phyloP scores from a whole-genome alignment of 2,113 vertebrate genomes.

The Centropristis striata region DNA sequence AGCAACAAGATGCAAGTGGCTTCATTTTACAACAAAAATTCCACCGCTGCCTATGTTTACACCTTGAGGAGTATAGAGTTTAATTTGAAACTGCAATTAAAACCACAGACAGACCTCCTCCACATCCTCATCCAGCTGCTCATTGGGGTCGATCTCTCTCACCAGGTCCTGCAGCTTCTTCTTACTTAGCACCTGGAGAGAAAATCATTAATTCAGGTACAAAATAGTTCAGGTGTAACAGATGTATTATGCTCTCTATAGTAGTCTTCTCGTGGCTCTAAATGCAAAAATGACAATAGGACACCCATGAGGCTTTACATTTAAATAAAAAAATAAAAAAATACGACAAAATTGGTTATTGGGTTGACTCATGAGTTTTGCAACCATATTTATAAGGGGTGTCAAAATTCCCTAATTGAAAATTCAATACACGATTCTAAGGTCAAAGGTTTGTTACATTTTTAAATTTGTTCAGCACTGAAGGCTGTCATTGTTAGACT shows the following conservation, averaged over 20 bases:
- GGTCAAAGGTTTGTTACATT: too few species aligned
- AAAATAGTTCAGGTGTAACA: neutral
- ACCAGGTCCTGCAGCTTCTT: conserved; percentile 99
- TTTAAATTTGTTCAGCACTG: too few species aligned
- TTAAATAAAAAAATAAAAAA: neutral
- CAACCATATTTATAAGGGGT: neutral
- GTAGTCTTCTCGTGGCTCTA: too few species aligned
- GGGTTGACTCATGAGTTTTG: neutral
- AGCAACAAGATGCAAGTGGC: neutral
- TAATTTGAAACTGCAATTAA: neutral
- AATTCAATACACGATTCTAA: too few species aligned
- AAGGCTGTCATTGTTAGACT: too few species aligned
- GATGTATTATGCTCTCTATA: neutral
- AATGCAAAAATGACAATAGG: neutral
- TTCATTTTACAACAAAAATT: neutral
- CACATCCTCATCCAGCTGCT: conserved; percentile 98
- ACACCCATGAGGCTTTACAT: neutral
- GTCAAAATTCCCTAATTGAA: too few species aligned
- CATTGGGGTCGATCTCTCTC: conserved; percentile 97
- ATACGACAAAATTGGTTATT: neutral
- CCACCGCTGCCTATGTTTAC: neutral
- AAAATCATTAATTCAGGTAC: neutral
- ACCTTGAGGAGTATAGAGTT: neutral
- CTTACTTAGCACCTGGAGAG: conserved; percentile 93
- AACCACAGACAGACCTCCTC: conserved; percentile 89